Base-by-base conservation (phyloP, 2,113 vertebrate species). In the Psittacus erithacus region DNA sequence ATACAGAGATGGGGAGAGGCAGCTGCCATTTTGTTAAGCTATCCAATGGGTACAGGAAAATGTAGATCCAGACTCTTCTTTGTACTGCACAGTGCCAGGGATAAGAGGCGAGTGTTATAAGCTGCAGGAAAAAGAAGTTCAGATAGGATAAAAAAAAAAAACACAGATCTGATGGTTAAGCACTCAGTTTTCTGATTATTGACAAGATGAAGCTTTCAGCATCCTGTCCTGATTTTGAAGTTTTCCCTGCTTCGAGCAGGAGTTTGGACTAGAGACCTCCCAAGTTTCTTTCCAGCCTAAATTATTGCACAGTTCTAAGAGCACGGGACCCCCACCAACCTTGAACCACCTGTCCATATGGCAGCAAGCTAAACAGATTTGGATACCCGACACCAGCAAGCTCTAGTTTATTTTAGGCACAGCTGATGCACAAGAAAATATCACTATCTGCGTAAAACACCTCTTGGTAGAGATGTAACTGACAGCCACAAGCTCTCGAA, bases 341-440 rank as follows among this genome's bases (percentile, higher is more conserved):
- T 31, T 1, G 3, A 90, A 44, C 70, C 84, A 94, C 90, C 90
- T 96, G 96, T 93, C 90, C 82, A 38, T 79, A 76, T 76, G 87
- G 75, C 90, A 95, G 82, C 41, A 23, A 88, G 41, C 87, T 85
- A 38, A 73, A 89, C 78, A 88, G 81, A 82, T 91, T 87, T 89
- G 67, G 94, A 95, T 91, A 95, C 38, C 44, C 1, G 46, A 95
- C 82, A 94, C 93, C 94, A 91, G 63, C 67, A 63, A 93, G 87
- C 79, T 62, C 41, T 25, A 52, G 84, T 83, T 95, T 95, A 97
- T 96, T 95, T 94, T 93, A 43, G 67, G 91, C 91, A 67, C 71
- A 85, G 89, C 75, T 91, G 90, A 95, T 86, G 86, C 88, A 73
- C 47, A 31, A 82, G 94, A 74, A 92, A 94, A 94, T 93, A 94